Percentiles rank a stretch among this genome's conserved stretches.
These are phyloP conservation scores for Mellilla xanthometata DNA, from an alignment of 2,888 invertebrate genomes.

Conservation along the genomic window DNA sequence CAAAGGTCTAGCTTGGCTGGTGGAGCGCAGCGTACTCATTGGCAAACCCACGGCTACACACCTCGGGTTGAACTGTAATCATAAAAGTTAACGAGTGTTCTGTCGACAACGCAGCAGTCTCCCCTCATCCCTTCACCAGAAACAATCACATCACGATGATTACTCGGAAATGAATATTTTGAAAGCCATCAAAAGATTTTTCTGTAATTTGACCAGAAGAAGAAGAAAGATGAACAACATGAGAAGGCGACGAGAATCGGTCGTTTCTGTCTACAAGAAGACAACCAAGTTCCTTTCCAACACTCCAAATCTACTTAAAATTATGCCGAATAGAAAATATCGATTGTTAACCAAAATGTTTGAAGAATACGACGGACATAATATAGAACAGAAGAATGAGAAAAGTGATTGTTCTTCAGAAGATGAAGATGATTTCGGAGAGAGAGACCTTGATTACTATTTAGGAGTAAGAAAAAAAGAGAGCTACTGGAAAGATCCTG, in stretches of 20 bases:
- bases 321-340: conserved; percentile 58
- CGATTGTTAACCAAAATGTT: conserved; percentile 46
- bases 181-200: conserved; percentile 39
- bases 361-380: conserved; percentile 45
- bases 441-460: conserved; percentile 70
- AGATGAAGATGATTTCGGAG: conserved; percentile 57
- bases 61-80: conserved; percentile 55
- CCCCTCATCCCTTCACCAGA: conserved; percentile 39
- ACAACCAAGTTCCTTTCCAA: conserved; percentile 72
- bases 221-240: conserved; percentile 47
- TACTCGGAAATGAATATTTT: conserved; percentile 33
- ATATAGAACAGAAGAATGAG: conserved; percentile 25
- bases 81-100: conserved; percentile 63
- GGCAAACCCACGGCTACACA: conserved; percentile 33
- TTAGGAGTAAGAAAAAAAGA: conserved; percentile 68
- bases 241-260: conserved; percentile 64
- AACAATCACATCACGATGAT: conserved; percentile 23
- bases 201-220: conserved; percentile 36
- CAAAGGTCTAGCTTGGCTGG: conserved; percentile 48
- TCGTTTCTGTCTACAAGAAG: conserved; percentile 67
- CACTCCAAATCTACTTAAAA: conserved; percentile 63
- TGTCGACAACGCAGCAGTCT: conserved; percentile 48
- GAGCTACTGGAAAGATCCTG: conserved; percentile 68
- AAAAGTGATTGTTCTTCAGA: conserved; percentile 25
- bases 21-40: conserved; percentile 53